Conservation (phyloP, 2,888 invertebrate species). For the Drosophila anceps region DNA sequence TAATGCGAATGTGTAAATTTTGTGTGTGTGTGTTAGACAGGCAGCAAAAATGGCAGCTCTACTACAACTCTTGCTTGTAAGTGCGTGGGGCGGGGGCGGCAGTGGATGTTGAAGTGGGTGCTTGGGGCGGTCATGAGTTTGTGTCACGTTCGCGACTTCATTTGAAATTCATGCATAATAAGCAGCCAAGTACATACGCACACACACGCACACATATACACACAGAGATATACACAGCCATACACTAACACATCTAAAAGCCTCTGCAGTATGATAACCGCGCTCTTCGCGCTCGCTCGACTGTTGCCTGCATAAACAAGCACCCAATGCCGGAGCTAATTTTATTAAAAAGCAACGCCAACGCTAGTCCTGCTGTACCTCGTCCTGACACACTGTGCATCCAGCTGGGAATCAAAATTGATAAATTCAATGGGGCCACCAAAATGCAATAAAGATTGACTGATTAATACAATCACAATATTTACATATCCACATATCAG, state of each 20-base stretch:
- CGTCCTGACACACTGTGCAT: constrained; percentile 35
- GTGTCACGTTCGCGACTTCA: constrained; percentile 79
- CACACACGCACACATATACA: constrained; percentile 33
- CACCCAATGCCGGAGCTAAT: constrained; percentile 74
- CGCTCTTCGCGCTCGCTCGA: constrained; percentile 49
- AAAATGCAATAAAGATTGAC: constrained; percentile 43
- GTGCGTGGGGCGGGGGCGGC: not conserved
- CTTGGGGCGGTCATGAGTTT: constrained; percentile 65
- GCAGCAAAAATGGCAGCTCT: constrained; percentile 52
- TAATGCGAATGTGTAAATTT: constrained; percentile 76
- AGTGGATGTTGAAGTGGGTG: constrained; percentile 41
- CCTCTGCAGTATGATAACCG: constrained; percentile 57
- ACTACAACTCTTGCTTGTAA: constrained; percentile 16
- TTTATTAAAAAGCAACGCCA: constrained; percentile 74
- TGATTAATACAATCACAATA: constrained; percentile 39
- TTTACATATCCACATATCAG: constrained; percentile 24
- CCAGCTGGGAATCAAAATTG: constrained; percentile 44
- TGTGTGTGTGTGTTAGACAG: constrained; percentile 41
- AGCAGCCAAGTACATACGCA: constrained; percentile 69
- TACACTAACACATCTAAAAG: constrained; percentile 25
- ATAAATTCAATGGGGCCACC: constrained; percentile 27
- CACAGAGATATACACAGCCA: constrained; percentile 14
- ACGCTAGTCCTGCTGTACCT: constrained; percentile 11
- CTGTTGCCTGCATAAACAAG: constrained; percentile 74
- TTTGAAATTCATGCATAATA: constrained; percentile 78